Percentiles rank a stretch among this genome's conserved stretches.
These are phyloP conservation scores for Phytoseiulus persimilis DNA, from an alignment of 2,888 invertebrate genomes.

Conservation along the genomic window DNA sequence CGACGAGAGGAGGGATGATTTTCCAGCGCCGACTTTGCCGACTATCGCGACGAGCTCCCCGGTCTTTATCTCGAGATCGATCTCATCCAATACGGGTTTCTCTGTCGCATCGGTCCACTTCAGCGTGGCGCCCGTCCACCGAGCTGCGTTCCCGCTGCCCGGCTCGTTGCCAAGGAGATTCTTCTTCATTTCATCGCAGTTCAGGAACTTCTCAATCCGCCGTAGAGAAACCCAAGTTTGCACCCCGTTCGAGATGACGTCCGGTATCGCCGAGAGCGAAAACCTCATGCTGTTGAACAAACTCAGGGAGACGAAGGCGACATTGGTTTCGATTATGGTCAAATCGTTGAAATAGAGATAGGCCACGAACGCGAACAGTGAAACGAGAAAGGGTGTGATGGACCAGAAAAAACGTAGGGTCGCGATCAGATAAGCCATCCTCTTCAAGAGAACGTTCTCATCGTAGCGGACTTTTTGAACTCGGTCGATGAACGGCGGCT, in stretches of 20 bases:
- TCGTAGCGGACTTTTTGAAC: conserved; percentile 41
- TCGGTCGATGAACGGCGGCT: conserved; percentile 43
- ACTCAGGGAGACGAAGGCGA: conserved; percentile 45
- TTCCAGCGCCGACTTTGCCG: conserved; percentile 54
- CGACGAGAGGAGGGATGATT: conserved; percentile 53
- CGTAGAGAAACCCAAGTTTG: conserved; percentile 47
- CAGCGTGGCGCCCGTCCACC: conserved; percentile 12
- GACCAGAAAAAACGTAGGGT: conserved; percentile 44
- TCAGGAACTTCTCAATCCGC: not conserved
- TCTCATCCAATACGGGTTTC: conserved; percentile 47
- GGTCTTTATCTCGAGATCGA: conserved; percentile 49
- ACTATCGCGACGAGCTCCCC: conserved; percentile 52
- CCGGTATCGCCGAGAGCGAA: conserved; percentile 52
- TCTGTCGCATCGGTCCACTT: not conserved
- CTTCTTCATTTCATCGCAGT: not conserved
- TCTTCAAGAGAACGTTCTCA: conserved; percentile 42
- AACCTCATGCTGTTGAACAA: conserved; percentile 44
- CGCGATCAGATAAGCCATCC: conserved; percentile 43
- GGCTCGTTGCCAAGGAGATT: conserved; percentile 41
- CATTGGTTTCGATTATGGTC: conserved; percentile 51
- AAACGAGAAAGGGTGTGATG: conserved; percentile 44
- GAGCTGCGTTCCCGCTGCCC: not conserved
- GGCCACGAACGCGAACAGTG: conserved; percentile 62
- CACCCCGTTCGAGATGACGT: conserved; percentile 63
- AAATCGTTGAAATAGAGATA: conserved; percentile 72